Base-by-base conservation (phyloP, 2,888 invertebrate genomes). In the Parthenolecanium corni region DNA sequence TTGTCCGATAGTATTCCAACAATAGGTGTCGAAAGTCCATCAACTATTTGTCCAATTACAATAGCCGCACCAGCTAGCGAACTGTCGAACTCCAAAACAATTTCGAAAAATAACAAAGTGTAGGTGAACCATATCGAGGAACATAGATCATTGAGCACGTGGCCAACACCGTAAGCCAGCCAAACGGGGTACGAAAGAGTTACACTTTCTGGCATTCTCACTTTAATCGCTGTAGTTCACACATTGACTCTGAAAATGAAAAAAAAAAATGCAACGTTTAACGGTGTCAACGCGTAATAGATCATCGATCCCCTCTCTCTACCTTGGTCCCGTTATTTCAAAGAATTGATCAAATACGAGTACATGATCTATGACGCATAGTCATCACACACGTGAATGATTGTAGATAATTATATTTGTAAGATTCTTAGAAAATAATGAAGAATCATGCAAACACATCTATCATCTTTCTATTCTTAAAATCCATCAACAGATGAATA, bases 111-210 rank as follows among this genome's bases (percentile, higher is more conserved):
- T 57, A 94, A 83, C 69, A 94, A 77, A 52, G 90, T 80, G 74
- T 94, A 94, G 1, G 88, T 88, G 74, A 94, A 94, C 93, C 94
- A 94, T 80, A 94, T 85, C 65, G 90, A 87, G 18, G 92, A 90
- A 74, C 89, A 90, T 46, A 94, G 79, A 75, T 95, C 94, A 74
- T 94, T 95, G 69, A 90, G 79, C 54, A 93, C 82, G 75, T 94
- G 93, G 0, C 94, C 93, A 56, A 90, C 79, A 44, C 82, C 80
- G 73, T 84, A 89, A 0, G 82, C 80, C 18, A 85, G 66, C 63
- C 68, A 66, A 44, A 61, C 65, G 11, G 66, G 51, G 62, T 66
- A 64, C 14, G 64, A 64, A 6, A 69, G 64, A 42, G 14, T 25
- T 31, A 9, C 36, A 38, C 47, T 36, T n/a, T 64, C 64, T 1